Percentiles rank a stretch among this genome's conserved stretches.
These are phyloP conservation scores for Acanthoscelides obtectus DNA, from an alignment of 2,888 invertebrate genomes.

Conservation along the genomic window DNA sequence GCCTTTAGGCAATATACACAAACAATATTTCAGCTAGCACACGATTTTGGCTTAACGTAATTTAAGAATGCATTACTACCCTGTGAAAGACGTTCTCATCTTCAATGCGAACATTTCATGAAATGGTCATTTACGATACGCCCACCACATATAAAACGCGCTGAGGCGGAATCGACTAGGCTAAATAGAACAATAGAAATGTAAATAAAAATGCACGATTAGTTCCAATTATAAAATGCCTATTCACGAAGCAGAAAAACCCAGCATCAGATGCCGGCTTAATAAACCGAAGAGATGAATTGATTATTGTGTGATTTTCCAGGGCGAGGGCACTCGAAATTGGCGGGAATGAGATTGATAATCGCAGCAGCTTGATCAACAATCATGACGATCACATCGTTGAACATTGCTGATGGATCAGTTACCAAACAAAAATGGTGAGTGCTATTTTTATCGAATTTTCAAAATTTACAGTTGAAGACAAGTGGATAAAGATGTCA, in stretches of 20 bases:
- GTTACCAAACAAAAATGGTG: constrained; percentile 32
- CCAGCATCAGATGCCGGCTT: not conserved
- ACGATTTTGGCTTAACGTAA: too few species aligned
- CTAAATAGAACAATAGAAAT: not conserved
- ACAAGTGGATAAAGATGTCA: too few species aligned
- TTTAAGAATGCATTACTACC: too few species aligned
- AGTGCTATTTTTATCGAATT: constrained; percentile 28
- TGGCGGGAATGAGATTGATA: not conserved
- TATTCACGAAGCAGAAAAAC: not conserved
- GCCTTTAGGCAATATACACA: too few species aligned
- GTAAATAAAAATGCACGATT: not conserved
- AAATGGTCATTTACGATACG: too few species aligned
- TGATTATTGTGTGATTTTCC: not conserved
- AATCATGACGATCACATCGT: constrained; percentile 36
- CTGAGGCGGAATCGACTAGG: not conserved
- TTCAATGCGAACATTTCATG: too few species aligned
- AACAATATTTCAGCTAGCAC: too few species aligned
- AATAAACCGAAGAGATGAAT: not conserved
- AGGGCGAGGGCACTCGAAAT: not conserved
- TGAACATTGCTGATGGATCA: constrained; percentile 37
- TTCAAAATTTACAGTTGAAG: too few species aligned
- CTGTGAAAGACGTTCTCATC: too few species aligned
- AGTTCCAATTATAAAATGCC: not conserved
- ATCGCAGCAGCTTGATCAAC: not conserved
- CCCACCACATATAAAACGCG: too few species aligned